Evolutionary conservation across 2,888 invertebrate species (phyloP), one percentile per base, ranked within the genome.

Genomic region (Diarsia rubi): DNA sequence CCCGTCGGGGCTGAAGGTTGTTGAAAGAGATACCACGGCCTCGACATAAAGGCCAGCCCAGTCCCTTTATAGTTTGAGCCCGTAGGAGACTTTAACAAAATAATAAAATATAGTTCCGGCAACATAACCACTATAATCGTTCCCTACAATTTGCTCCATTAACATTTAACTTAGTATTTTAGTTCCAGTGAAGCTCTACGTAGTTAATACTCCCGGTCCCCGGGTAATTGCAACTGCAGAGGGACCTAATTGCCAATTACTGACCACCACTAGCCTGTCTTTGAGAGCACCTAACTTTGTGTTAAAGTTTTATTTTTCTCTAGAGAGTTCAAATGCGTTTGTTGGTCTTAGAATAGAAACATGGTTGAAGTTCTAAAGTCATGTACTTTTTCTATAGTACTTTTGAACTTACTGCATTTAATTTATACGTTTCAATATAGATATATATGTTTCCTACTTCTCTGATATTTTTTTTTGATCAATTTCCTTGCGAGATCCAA

Each of bases 181-280:
- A 57, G 27, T 47, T 16, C 47, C 45, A 67, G 57, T 64, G 67
- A 31, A 77, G 66, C 52, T 63, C 31, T 52, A 37, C 52, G 47
- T 16, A 63, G 69, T 63, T 73, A 78, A 73, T 73, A 45, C 37
- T 49, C 66, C n/a, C 60, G 27, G 66, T 63, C 68, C 37, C 66
- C 16, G 69, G 74, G 60, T 86, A 83, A 86, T 86, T 83, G 71
- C 73, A 64, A 59, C 72, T 70, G 73, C 81, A 80, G 78, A 81
- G 78, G 81, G 70, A 52, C 47, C 52, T 81, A 78, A 86, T 87
- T 79, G 84, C 62, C 86, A 83, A 87, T 86, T 83, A 86, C 75
- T 31, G 69, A 80, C 81, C 77, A 70, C 76, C 54, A 27, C 72
- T 19, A 24, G 67, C 31, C 71, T n/a, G 65, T 59, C 76, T 80